Conservation (phyloP, 2,888 invertebrate species). For the Leptinotarsa peninsularis region DNA sequence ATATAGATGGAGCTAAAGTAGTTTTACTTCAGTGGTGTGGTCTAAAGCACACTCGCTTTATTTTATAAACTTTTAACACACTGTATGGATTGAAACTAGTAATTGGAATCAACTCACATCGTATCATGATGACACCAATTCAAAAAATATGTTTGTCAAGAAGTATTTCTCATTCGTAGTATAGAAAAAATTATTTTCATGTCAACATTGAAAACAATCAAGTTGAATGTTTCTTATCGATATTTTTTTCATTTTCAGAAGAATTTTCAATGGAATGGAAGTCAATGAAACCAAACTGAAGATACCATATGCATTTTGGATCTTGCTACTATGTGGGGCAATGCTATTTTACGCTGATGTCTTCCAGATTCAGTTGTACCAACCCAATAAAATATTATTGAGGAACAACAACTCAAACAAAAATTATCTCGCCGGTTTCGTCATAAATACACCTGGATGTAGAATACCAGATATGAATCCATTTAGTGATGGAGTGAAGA, state of each 20-base stretch:
- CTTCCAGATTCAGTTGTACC: slow-evolving; percentile 53
- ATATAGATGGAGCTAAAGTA: too few species aligned
- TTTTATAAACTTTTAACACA: too few species aligned
- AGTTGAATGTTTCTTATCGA: background rate
- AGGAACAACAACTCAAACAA: background rate
- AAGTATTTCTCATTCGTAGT: too few species aligned
- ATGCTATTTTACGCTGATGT: slow-evolving; percentile 58
- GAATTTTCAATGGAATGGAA: slow-evolving; percentile 52
- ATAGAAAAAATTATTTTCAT: too few species aligned
- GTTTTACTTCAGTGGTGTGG: too few species aligned
- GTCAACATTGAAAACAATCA: too few species aligned
- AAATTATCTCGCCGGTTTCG: slow-evolving; percentile 30
- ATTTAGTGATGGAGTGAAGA: slow-evolving; percentile 70
- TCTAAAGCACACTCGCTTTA: too few species aligned
- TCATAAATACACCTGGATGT: slow-evolving; percentile 69
- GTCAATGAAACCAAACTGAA: slow-evolving; percentile 46
- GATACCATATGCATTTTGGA: slow-evolving; percentile 54
- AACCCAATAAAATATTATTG: slow-evolving; percentile 15
- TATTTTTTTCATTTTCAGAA: slow-evolving; percentile 38
- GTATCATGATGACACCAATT: too few species aligned
- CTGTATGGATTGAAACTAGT: too few species aligned
- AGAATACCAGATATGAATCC: slow-evolving; percentile 75
- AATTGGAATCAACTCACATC: too few species aligned
- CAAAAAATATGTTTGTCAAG: too few species aligned
- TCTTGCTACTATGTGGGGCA: slow-evolving; percentile 52